phyloP scores from a whole-genome alignment of 2,113 vertebrate genomes.

The Rhabdornis inornatus region DNA sequence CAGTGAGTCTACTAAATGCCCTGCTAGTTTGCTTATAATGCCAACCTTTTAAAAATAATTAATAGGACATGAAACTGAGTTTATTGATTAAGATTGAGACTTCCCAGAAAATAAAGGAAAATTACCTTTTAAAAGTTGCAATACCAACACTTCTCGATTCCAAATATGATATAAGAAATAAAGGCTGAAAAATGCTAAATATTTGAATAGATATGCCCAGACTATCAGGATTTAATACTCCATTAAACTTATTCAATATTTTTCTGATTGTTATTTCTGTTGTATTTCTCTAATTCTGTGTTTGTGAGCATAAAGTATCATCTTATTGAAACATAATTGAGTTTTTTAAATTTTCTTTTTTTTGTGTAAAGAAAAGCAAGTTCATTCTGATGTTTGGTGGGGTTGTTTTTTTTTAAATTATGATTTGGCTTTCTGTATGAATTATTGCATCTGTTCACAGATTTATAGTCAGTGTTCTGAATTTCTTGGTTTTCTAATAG shows the following conservation, averaged over 20 bases:
- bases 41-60: slow-evolving; percentile 42
- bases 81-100: slow-evolving; percentile 17
- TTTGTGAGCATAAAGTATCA: not conserved
- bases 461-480: not conserved
- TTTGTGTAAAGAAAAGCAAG: not conserved
- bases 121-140: not conserved
- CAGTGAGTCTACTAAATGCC: not conserved
- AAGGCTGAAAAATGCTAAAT: not conserved
- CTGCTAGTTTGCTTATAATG: not conserved
- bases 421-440: not conserved
- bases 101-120: not conserved
- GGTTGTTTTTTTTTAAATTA: accelerated
- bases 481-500: not conserved
- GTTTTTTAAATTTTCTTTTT: not conserved
- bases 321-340: not conserved
- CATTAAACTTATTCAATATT: not conserved
- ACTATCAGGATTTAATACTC: not conserved
- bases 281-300: not conserved
- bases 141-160: not conserved
- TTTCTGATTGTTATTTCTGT: not conserved
- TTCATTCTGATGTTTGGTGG: not conserved
- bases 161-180: not conserved
- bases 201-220: not conserved
- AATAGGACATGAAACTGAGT: not conserved
- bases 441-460: not conserved